Evolutionary conservation across 2,113 vertebrate species (phyloP), one percentile per base, ranked within the genome.

Genomic region (Lasiurus borealis): DNA sequence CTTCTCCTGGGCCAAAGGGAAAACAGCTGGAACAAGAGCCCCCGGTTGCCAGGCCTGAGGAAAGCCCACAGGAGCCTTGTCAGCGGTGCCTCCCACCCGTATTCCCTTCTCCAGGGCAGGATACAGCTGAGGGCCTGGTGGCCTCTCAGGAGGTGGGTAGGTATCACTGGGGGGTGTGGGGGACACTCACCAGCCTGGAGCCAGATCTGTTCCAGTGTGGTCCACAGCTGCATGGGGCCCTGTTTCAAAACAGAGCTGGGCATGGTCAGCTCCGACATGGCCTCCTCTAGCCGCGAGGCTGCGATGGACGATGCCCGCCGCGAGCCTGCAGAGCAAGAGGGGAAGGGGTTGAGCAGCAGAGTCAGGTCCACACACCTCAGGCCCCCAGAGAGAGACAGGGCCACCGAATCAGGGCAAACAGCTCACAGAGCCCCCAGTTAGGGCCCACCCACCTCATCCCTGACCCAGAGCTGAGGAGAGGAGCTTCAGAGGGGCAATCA

Each of bases 191-290:
- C 99, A 96, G 99, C 99, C 97, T 99, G 99, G 31, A 99, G 98
- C 99, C 99, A 99, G 85, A 99, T 99, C 97, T 99, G 99, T 93
- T 99, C 99, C 92, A 99, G 98, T 0, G 98, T 99, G 94, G 98
- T 98, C 99, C 99, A 99, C 86, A 99, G 98, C 95, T 99, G 99
- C 97, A 98, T 93, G 69, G 99, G 99, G 40, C 99, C 99, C 59
- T 99, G 99, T 82, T 99, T 99, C 86, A 98, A 98, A 27, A 98
- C 76, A 0, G 98, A 99, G 97, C 98, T 99, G 83, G 99, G 97
- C 96, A 99, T 86, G 0, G 99, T 99, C 92, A 99, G 97, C 96
- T 99, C 99, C 0, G 99, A 99, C 98, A 99, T 99, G 90, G 99
- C 99, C 54, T 99, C 99, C 82, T 99, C 99, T 95, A 99, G 98